Evolutionary conservation across 1,140 invertebrate species (phyloP).

Genomic region (Venustaconcha ellipsiformis): DNA sequence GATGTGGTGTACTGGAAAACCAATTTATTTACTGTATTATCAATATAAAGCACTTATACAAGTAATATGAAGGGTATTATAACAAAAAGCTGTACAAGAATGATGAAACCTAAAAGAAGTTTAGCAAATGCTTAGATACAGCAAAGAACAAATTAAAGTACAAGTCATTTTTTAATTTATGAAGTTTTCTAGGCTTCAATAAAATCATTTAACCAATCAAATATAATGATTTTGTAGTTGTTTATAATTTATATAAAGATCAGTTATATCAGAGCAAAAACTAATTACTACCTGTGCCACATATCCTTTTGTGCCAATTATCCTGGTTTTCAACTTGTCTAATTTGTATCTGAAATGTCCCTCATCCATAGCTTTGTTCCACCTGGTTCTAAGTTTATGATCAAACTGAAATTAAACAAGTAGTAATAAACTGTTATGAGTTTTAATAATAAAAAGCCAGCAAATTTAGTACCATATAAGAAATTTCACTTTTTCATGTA

Average conservation of each 20-base stretch:
- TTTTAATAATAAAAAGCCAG: neutral
- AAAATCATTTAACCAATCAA: neutral
- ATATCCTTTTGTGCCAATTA: constrained; percentile 50
- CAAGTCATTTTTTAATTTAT: neutral
- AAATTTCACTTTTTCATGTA: no score
- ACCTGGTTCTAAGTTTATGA: constrained; percentile 34
- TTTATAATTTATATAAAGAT: neutral
- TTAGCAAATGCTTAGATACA: neutral
- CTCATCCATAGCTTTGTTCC: constrained; percentile 50
- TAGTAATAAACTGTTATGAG: neutral
- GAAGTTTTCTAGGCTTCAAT: neutral
- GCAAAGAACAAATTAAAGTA: neutral
- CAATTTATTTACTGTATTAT: no score
- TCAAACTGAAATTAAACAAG: constrained; percentile 51
- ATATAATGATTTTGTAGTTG: neutral
- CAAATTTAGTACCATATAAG: no score
- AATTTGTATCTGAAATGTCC: constrained; percentile 57
- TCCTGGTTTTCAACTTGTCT: constrained; percentile 46
- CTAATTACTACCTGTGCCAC: constrained; percentile 49
- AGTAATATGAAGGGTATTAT: no score
- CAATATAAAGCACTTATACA: no score
- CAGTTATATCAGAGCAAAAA: neutral
- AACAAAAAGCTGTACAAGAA: no score
- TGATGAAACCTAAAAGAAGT: neutral
- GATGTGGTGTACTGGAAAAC: no score